Conservation (phyloP, 2,797 vertebrate species). For the Lacerta viridis region DNA sequence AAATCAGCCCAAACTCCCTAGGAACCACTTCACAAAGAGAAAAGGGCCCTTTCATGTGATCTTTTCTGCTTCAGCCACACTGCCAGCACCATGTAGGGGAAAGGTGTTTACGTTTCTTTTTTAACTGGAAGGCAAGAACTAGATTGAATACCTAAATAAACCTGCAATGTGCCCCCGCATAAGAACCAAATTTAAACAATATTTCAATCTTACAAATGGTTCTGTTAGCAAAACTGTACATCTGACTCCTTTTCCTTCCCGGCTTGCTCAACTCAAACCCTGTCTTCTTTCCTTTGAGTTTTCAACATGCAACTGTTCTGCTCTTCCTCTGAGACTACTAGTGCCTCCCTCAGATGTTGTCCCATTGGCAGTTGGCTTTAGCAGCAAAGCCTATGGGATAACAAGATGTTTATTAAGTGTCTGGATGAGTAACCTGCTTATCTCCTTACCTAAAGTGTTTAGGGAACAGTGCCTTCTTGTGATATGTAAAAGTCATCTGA, state of each 20-base stretch:
- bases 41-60: background rate
- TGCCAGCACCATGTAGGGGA: background rate
- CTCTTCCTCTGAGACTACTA: background rate
- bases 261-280: background rate
- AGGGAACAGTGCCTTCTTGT: accelerated
- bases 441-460: background rate
- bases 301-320: accelerated
- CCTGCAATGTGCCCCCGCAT: background rate
- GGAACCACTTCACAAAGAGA: background rate
- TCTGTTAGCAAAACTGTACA: background rate
- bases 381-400: background rate
- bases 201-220: background rate
- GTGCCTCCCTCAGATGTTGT: accelerated
- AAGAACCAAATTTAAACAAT: constrained; percentile 1
- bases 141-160: background rate
- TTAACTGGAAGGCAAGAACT: background rate
- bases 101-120: background rate
- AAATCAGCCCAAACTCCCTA: background rate
- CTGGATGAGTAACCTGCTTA: accelerated
- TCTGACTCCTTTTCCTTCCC: background rate
- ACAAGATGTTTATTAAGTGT: background rate
- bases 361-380: background rate
- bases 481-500: background rate
- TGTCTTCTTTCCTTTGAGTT: background rate
- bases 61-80: background rate